Evolutionary conservation across 2,113 vertebrate genomes (phyloP).

Genomic region (Microtus richardsoni): DNA sequence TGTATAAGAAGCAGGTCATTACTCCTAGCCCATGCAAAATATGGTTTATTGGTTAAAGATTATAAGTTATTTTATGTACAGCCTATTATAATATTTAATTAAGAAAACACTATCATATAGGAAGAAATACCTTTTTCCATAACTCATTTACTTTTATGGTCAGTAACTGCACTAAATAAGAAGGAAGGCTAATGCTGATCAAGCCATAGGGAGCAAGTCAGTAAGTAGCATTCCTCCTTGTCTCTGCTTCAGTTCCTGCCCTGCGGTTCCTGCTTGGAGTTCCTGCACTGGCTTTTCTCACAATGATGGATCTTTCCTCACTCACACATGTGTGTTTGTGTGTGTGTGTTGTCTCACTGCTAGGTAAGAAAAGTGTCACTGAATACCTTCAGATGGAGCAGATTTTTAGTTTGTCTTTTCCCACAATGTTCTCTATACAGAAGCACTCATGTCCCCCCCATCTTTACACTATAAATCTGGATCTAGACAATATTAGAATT

Average conservation of each 20-base stretch:
- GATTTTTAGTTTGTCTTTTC: neutral
- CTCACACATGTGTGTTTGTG: no score
- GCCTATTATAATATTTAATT: conserved; percentile 44
- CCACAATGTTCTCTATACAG: no score
- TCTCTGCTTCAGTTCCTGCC: neutral
- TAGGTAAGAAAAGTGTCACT: neutral
- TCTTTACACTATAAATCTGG: neutral
- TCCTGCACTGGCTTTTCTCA: neutral
- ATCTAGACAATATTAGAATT: neutral
- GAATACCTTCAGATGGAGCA: neutral
- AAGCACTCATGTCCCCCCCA: neutral
- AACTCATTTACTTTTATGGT: conserved; percentile 42
- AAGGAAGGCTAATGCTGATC: neutral
- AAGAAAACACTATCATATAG: conserved; percentile 29
- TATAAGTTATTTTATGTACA: conserved; percentile 36
- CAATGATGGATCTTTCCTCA: neutral
- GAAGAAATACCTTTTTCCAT: neutral
- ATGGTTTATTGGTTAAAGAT: conserved; percentile 20
- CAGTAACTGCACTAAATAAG: conserved; percentile 23
- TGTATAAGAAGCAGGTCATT: neutral
- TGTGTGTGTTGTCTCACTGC: neutral
- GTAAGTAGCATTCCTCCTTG: neutral
- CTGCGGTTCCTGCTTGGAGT: neutral
- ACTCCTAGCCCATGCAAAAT: neutral
- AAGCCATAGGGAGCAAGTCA: neutral